Evolutionary conservation across 2,888 invertebrate species (phyloP).

Genomic region (Parnassius mnemosyne): DNA sequence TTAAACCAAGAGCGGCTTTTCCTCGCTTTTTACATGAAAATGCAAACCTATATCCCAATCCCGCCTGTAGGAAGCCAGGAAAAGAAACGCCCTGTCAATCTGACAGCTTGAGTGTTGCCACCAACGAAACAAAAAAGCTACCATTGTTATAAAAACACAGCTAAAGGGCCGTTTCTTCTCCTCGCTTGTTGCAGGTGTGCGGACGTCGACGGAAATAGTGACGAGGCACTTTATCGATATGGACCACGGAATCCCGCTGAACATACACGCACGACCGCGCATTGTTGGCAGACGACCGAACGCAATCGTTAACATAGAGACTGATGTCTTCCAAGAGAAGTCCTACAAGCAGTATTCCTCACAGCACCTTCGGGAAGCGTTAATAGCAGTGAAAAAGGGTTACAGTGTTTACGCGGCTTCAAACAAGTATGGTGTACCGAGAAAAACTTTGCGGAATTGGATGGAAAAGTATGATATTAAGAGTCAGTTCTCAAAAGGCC

Average conservation of each 20-base stretch:
- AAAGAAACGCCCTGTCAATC: slow-evolving; percentile 65
- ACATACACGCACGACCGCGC: slow-evolving; percentile 69
- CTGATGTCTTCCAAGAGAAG: slow-evolving; percentile 74
- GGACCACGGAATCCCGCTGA: slow-evolving; percentile 69
- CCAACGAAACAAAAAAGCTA: slow-evolving; percentile 22
- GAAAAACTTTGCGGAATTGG: slow-evolving; percentile 79
- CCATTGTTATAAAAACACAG: slow-evolving; percentile 27
- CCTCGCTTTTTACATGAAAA: slow-evolving; percentile 68
- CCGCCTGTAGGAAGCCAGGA: slow-evolving; percentile 75
- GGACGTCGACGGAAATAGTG: slow-evolving; percentile 74
- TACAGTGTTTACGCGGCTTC: slow-evolving; percentile 80
- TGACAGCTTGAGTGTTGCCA: slow-evolving; percentile 37
- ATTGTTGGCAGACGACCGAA: slow-evolving; percentile 69
- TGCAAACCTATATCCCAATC: slow-evolving; percentile 35
- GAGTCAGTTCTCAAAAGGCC: slow-evolving; percentile 75
- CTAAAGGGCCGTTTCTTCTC: slow-evolving; percentile 68
- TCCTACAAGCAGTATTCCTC: slow-evolving; percentile 78
- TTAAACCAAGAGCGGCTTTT: slow-evolving; percentile 61
- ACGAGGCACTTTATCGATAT: slow-evolving; percentile 73
- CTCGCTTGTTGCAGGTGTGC: slow-evolving; percentile 76
- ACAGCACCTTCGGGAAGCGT: slow-evolving; percentile 69
- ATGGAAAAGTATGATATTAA: slow-evolving; percentile 81
- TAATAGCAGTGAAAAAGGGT: slow-evolving; percentile 76
- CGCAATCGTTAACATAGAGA: slow-evolving; percentile 72
- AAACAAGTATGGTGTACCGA: slow-evolving; percentile 77